Evolutionary conservation across 2,888 invertebrate species (phyloP), one percentile per base, ranked within the genome.

Genomic region (Pterostichus madidus): DNA sequence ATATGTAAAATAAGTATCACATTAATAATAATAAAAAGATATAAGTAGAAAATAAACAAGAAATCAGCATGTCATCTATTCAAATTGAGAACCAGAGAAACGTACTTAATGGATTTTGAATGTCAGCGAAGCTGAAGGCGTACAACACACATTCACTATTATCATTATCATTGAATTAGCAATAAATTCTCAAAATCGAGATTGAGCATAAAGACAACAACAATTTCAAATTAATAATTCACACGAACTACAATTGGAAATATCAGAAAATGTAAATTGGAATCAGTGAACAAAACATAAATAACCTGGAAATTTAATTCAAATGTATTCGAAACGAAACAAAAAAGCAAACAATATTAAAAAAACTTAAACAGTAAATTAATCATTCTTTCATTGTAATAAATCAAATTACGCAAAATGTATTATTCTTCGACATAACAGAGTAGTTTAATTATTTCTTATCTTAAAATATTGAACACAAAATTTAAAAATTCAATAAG

Each of bases 91-190:
- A 64, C 32, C 6, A 35, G n/a, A 64, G 64, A 64, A 64, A 64
- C n/a, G 64, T 35, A 64, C 44, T 71, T 71, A 71, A 71, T 71
- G 68, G 68, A 71, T 71, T 71, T 71, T 71, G 68, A 71, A 71
- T 71, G 68, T 71, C 68, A 44, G 31, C 8, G 15, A 44, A 17
- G 7, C 68, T 71, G 68, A 17, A 71, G 68, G 68, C 68, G 68
- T 71, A 5, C 68, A 71, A 71, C 68, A 71, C 11, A 71, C 13
- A 71, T 71, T 71, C 44, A 39, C 68, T 44, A 39, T 71, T 71
- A 71, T 44, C 44, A 64, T 44, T 71, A 71, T 71, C 68, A 44
- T 15, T 8, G 39, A 44, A 71, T 71, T 71, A 71, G 68, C 68
- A 71, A 71, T 71, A 71, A 71, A 71, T 71, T 64, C 64, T 64